Conservation (phyloP, 1,140 invertebrate species). For the Drosophila burlai region DNA sequence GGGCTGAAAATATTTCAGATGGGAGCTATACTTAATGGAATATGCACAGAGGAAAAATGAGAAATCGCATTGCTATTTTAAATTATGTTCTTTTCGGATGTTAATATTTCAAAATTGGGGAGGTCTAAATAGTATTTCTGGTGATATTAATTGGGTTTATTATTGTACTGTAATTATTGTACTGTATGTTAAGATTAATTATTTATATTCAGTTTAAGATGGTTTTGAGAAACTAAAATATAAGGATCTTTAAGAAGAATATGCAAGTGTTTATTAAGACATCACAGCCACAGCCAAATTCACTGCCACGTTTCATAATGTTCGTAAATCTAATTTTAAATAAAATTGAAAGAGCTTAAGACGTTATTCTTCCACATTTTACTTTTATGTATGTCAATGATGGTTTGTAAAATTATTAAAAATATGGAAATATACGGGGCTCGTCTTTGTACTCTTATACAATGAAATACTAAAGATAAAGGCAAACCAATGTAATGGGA, state of each 20-base stretch:
- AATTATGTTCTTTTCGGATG: not conserved
- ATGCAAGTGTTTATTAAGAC: not conserved
- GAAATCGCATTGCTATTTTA: not conserved
- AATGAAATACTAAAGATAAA: no score
- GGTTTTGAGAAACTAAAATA: no score
- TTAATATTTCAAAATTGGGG: no score
- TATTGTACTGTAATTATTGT: no score
- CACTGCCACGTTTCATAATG: not conserved
- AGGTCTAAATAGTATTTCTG: fast-evolving
- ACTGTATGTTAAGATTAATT: no score
- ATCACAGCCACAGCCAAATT: not conserved
- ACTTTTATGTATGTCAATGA: not conserved
- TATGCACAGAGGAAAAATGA: not conserved
- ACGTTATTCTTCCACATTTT: not conserved
- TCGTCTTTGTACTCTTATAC: no score
- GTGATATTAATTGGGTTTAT: no score
- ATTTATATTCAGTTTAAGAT: no score
- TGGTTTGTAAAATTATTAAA: no score
- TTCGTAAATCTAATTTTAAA: not conserved
- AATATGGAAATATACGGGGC: no score
- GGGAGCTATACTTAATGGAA: not conserved
- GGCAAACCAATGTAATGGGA: no score
- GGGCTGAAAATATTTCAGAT: not conserved
- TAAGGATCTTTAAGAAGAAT: no score
- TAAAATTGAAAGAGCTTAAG: not conserved